Evolutionary conservation across 1,140 invertebrate genomes (phyloP).

Genomic region (Drosophila sp.): DNA sequence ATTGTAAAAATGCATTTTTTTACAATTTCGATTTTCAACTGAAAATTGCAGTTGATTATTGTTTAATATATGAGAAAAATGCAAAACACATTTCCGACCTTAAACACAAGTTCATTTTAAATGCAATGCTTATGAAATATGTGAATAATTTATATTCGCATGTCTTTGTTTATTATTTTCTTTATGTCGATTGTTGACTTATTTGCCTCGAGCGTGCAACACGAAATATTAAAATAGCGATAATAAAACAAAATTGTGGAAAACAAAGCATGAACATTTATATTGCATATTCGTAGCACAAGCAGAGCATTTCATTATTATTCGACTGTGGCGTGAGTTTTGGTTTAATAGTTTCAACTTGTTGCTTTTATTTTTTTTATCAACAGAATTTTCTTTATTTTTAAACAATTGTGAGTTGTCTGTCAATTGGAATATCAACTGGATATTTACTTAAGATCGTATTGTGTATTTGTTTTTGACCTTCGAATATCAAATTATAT

Average conservation of each 20-base stretch:
- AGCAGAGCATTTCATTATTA: slow-evolving; percentile 3
- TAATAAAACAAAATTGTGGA: slow-evolving; percentile 2
- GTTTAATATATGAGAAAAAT: not conserved
- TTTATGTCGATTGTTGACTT: slow-evolving; percentile 26
- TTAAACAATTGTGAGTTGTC: no score
- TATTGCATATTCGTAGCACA: not conserved
- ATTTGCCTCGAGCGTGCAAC: slow-evolving; percentile 38
- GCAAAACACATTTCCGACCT: not conserved
- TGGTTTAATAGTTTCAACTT: no score
- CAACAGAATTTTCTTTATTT: no score
- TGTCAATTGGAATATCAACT: no score
- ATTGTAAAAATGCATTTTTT: not conserved
- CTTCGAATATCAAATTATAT: no score
- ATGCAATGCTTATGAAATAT: slow-evolving; percentile 3
- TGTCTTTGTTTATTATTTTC: slow-evolving; percentile 31
- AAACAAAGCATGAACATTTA: not conserved
- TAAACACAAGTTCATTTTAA: not conserved
- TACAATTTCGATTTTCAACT: not conserved
- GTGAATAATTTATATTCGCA: slow-evolving; percentile 3
- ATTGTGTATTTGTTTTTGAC: no score
- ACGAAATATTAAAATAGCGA: slow-evolving; percentile 28
- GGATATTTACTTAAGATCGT: no score
- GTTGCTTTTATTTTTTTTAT: no score
- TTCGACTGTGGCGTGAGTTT: not conserved
- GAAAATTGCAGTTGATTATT: not conserved